phyloP scores from a whole-genome alignment of 2,888 invertebrate genomes.

The Anticlea derivata region DNA sequence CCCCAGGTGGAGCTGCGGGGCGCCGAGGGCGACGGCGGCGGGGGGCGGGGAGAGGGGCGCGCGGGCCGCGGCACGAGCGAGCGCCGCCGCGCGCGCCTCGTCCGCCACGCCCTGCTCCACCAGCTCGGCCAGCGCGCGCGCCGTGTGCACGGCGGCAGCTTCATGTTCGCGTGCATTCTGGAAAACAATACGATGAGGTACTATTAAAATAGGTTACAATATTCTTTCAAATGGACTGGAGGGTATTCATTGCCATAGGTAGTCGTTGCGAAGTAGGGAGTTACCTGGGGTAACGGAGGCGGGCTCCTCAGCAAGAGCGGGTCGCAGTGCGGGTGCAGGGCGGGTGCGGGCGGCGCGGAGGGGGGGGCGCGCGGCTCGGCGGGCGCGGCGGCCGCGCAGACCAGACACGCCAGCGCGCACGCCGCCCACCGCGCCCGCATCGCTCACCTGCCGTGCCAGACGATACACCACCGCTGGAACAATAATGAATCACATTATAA shows the following conservation, averaged over 20 bases:
- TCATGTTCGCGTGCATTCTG: constrained; percentile 75
- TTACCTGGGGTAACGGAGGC: constrained; percentile 63
- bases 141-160: constrained; percentile 70
- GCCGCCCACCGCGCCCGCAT: constrained; percentile 76
- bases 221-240: no score
- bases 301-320: constrained; percentile 58
- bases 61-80: constrained; percentile 73
- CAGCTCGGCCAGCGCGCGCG: constrained; percentile 74
- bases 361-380: constrained; percentile 55
- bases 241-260: no score
- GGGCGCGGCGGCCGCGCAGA: constrained; percentile 69
- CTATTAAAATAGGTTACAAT: no score
- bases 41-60: constrained; percentile 68
- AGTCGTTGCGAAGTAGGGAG: not conserved
- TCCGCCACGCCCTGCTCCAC: constrained; percentile 71
- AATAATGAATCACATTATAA: not conserved
- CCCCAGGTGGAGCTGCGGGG: constrained; percentile 78
- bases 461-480: constrained; percentile 41
- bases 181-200: not conserved
- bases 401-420: constrained; percentile 74
- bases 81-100: constrained; percentile 66
- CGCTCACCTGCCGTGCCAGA: constrained; percentile 63
- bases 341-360: constrained; percentile 45
- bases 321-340: constrained; percentile 52
- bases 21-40: constrained; percentile 76